These are phyloP conservation scores for Lithophane semibrunnea DNA, from an alignment of 2,888 invertebrate species.

Conservation along the genomic window DNA sequence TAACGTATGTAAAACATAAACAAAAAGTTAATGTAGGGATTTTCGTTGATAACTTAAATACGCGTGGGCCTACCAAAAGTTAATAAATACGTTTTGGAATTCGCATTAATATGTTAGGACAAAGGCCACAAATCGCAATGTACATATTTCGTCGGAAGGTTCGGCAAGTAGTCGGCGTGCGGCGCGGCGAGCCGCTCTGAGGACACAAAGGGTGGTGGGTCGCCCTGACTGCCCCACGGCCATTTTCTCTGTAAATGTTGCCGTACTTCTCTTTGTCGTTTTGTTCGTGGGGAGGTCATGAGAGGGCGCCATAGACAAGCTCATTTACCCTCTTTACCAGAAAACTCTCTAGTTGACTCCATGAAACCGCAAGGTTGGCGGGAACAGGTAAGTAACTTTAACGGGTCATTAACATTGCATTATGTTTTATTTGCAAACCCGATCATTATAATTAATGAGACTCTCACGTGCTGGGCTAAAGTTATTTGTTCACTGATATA, in stretches of 20 bases:
- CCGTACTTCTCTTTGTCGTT: slow-evolving; percentile 83
- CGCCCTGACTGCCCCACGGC: slow-evolving; percentile 82
- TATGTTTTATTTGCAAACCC: slow-evolving; percentile 78
- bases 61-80: slow-evolving; percentile 58
- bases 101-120: slow-evolving; percentile 74
- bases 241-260: slow-evolving; percentile 86
- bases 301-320: slow-evolving; percentile 82
- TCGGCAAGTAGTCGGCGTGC: slow-evolving; percentile 74
- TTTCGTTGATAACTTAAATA: slow-evolving; percentile 56
- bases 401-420: slow-evolving; percentile 85
- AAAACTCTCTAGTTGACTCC: slow-evolving; percentile 79
- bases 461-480: slow-evolving; percentile 66
- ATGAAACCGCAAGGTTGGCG: slow-evolving; percentile 78
- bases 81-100: slow-evolving; percentile 75
- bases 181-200: slow-evolving; percentile 73
- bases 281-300: slow-evolving; percentile 80
- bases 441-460: slow-evolving; percentile 77
- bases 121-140: slow-evolving; percentile 69
- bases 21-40: slow-evolving; percentile 51
- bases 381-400: slow-evolving; percentile 81
- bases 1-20: slow-evolving; percentile 52
- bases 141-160: slow-evolving; percentile 71
- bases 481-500: slow-evolving; percentile 40
- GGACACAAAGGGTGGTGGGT: slow-evolving; percentile 86
- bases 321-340: slow-evolving; percentile 82